Evolutionary conservation across 2,113 vertebrate species (phyloP), one percentile per base, ranked within the genome.

Genomic region (Salvator merianae): DNA sequence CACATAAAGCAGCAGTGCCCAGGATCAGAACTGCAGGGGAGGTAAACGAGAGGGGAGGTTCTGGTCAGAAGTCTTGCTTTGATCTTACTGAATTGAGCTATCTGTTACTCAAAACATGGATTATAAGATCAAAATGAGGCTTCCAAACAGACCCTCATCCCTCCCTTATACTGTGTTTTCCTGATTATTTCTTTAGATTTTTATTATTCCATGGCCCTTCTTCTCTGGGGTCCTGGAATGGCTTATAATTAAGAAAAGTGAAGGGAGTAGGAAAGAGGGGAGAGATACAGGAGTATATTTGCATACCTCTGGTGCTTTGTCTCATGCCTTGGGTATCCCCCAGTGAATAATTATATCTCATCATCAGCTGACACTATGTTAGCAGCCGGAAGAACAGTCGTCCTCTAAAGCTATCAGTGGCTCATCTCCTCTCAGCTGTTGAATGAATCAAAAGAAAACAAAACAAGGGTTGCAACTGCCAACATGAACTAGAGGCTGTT

Each of bases 361-460:
- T 34, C 55, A 85, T 59, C 62, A 36, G 77, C 76, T 36, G 47
- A 73, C 87, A 59, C 74, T 69, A 76, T 78, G 26, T 28, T 88
- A 88, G 65, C 68, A 82, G 79, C n/a, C 74, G 7, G 36, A n/a
- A 34, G 77, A 68, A 55, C 80, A 77, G 84, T 90, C 77, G 74
- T 86, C 28, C 70, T 84, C 1, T 75, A 86, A 84, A 87, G 10
- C 68, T 77, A 32, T 43, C 82, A 30, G 81, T 81, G 78, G 86
- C 0, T 38, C 34, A 20, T 77, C 53, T 47, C 89, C 84, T 89
- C 5, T 75, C 71, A 84, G 70, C 77, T 90, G 79, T 55, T 90
- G 86, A 77, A 83, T 55, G 53, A 74, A 84, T 81, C 84, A 87
- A 83, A 84, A 85, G 88, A 86, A 62, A 85, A 59, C 55, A 65